phyloP scores from a whole-genome alignment of 2,113 vertebrate species.

The Podarcis muralis region DNA sequence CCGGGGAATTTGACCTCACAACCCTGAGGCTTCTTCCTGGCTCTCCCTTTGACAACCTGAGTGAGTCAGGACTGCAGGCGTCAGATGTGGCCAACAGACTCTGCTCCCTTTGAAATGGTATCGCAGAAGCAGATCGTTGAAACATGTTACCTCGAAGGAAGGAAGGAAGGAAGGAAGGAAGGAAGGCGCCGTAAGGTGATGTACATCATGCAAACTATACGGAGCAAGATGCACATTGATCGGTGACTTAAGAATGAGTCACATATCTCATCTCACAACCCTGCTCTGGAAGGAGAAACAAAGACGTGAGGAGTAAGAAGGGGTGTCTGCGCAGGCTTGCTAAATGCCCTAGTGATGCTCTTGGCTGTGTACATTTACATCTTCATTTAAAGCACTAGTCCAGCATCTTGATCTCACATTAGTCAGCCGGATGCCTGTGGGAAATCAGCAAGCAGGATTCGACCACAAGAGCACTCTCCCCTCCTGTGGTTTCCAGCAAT shows the following conservation, averaged over 20 bases:
- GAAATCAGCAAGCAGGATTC: no score
- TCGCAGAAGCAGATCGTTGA: not conserved
- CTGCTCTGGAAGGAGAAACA: conserved; percentile 1
- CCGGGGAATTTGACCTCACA: not conserved
- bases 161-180: not conserved
- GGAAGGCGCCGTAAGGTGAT: not conserved
- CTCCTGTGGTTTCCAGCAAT: no score
- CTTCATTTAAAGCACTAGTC: no score
- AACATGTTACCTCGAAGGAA: not conserved
- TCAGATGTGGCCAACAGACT: not conserved
- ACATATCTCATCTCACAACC: not conserved
- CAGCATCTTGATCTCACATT: no score
- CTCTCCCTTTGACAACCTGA: not conserved
- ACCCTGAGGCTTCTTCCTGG: not conserved
- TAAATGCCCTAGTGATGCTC: not conserved
- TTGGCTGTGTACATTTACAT: no score
- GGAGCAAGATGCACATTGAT: not conserved
- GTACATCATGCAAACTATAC: not conserved
- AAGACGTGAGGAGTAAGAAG: not conserved
- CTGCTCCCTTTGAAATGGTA: not conserved
- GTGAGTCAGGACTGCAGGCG: not conserved
- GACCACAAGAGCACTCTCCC: no score
- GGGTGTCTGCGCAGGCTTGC: not conserved
- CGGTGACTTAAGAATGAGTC: conserved; percentile 57
- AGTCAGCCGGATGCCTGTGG: no score